Base-by-base conservation (phyloP, 2,888 invertebrate genomes). In the Chalcis sispes region DNA sequence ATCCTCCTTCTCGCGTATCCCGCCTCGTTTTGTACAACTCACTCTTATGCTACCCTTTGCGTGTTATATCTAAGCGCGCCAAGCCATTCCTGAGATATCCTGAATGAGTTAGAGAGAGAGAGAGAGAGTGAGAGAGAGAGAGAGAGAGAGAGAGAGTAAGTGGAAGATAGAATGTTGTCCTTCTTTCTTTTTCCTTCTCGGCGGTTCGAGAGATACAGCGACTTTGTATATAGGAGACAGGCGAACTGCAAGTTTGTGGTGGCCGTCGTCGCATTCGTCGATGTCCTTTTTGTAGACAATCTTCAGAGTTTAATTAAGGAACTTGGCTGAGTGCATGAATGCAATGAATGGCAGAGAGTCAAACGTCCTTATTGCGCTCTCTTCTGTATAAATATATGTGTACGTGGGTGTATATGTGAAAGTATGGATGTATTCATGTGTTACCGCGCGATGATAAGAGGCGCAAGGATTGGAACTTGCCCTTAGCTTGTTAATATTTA, bases 261-360 rank as follows among this genome's bases (percentile, higher is more conserved):
- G 20, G 32, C 42, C 8, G 20, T 3, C n/a, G n/a, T n/a, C n/a
- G n/a, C n/a, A n/a, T 36, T 36, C 18, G 20, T 7, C 84, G 88
- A 87, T 88, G 88, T 86, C 85, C 87, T 87, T 88, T 87, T 88
- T 85, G 85, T 82, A 83, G 85, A 87, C 86, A 85, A 87, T 88
- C 88, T 87, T 87, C 85, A 83, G 83, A 83, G 86, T 87, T 88
- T 88, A 88, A 88, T 88, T 88, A 88, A 88, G 87, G 85, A 87
- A 87, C 85, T 87, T 82, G 84, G 83, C 78, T 81, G 84, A 85
- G 85, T 85, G 86, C 84, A 84, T 86, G 85, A 86, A 84, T 82
- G 83, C 84, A 82, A 85, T 88, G 88, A 88, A 88, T 88, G 79
- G 80, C 79, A 3, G 46, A 54, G 83, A 85, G 86, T 85, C 85